Evolutionary conservation across 2,113 vertebrate genomes (phyloP), one percentile per base, ranked within the genome.

Genomic region (Lasiurus cinereus): DNA sequence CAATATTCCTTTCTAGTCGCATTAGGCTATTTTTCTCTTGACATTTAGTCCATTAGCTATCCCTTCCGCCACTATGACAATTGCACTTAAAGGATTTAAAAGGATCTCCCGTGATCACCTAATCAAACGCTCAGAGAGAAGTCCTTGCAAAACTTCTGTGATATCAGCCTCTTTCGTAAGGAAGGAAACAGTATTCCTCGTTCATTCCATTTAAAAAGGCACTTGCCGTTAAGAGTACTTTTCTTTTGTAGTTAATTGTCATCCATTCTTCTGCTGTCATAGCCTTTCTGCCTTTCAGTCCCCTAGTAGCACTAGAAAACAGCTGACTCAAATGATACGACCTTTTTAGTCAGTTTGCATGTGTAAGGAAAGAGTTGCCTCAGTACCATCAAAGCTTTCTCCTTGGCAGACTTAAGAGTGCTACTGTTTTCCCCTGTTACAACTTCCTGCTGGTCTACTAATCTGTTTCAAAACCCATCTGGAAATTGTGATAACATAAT

Each of bases 131-230:
- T 77, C 52, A 46, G 27, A 88, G 48, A 73, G 77, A 89, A 2
- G 18, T 56, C 10, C 33, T 46, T 52, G 8, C 13, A 12, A 46
- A 10, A 36, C 12, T 62, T 89, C 39, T 72, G 14, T 72, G 31
- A 82, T 73, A 5, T 73, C 31, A 89, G 56, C 14, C 24, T 87
- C 27, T 56, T 69, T 52, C 36, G 77, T 52, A 36, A 22, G 22
- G 74, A 86, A 86, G 36, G 24, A 88, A 90, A 64, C 83, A 36
- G 15, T n/a, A 79, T 73, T 36, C 70, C 54, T 78, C 36, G 21
- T 46, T 67, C 24, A 80, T 59, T 90, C 14, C 24, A 48, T 83
- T 82, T 76, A 74, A 18, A 96, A 88, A 87, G 27, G 18, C 19
- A 82, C 5, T 89, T 73, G 85, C 22, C 67, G 0, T 33, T 19